phyloP scores from a whole-genome alignment of 2,113 vertebrate species.

The Hymenochirus boettgeri region DNA sequence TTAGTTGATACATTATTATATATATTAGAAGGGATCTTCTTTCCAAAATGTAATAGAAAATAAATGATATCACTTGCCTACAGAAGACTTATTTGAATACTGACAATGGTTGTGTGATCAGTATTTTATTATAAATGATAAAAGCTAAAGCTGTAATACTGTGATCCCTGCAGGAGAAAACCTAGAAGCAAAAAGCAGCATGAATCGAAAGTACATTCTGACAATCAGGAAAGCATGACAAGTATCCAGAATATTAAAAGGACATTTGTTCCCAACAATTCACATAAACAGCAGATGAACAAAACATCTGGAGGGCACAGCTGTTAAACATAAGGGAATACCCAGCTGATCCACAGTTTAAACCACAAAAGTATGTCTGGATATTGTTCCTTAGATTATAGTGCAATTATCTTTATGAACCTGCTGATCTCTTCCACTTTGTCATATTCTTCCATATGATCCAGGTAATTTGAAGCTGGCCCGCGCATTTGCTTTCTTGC shows the following conservation, averaged over 20 bases:
- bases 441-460: slow-evolving; percentile 82
- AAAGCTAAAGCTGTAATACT: no score
- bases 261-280: slow-evolving; percentile 44
- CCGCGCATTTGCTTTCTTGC: slow-evolving; percentile 86
- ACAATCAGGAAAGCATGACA: slow-evolving; percentile 42
- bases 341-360: slow-evolving; percentile 53
- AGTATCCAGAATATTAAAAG: slow-evolving; percentile 50
- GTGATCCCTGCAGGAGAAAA: slow-evolving; percentile 12
- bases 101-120: no score
- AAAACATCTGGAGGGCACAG: slow-evolving; percentile 56
- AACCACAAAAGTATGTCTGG: slow-evolving; percentile 53
- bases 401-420: slow-evolving; percentile 74
- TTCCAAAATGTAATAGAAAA: no score
- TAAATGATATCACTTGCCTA: no score
- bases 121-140: no score
- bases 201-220: slow-evolving; percentile 44
- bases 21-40: no score
- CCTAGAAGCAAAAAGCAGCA: slow-evolving; percentile 20
- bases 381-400: slow-evolving; percentile 49
- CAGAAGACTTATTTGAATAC: no score
- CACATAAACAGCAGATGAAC: slow-evolving; percentile 48
- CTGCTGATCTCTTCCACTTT: slow-evolving; percentile 91
- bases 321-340: slow-evolving; percentile 52
- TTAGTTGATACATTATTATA: no score
- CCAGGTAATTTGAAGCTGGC: slow-evolving; percentile 93